These are phyloP conservation scores for Pardalotus punctatus DNA, from an alignment of 2,113 vertebrate genomes.

Conservation along the genomic window DNA sequence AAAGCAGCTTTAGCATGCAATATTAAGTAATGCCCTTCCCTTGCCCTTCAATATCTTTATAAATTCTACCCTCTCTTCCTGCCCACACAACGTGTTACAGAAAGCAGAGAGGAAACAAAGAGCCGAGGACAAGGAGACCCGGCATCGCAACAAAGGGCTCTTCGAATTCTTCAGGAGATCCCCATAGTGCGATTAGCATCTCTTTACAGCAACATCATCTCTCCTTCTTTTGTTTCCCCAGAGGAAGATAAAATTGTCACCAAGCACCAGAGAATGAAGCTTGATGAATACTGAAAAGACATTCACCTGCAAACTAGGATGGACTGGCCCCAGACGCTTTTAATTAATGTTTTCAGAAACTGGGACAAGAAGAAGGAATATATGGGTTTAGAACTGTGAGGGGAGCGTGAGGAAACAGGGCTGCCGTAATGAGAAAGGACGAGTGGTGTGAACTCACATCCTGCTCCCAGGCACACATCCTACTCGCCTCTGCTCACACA, in stretches of 20 bases:
- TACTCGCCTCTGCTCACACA: background rate
- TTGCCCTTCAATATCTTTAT: conserved; percentile 39
- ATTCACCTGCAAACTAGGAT: background rate
- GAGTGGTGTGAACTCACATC: rapidly evolving
- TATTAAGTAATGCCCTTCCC: background rate
- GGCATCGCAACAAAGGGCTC: background rate
- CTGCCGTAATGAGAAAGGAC: background rate
- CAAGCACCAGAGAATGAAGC: background rate
- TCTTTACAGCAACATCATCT: conserved; percentile 49
- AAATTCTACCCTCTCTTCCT: conserved; percentile 18
- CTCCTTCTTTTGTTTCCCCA: conserved; percentile 33
- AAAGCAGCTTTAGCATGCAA: background rate
- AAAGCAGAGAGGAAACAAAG: conserved; percentile 52
- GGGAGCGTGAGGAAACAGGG: background rate
- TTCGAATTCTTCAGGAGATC: conserved; percentile 30
- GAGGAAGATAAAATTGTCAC: conserved; percentile 47
- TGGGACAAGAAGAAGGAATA: background rate
- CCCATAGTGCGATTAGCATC: conserved; percentile 22
- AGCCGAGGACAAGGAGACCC: background rate
- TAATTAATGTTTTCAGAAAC: background rate
- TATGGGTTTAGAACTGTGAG: background rate
- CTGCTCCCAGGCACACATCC: rapidly evolving
- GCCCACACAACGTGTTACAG: background rate
- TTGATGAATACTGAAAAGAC: conserved; percentile 41
- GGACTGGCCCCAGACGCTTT: background rate